Percentiles rank a stretch among this genome's conserved stretches.
These are phyloP conservation scores for Ursus arctos DNA, from an alignment of 2,113 vertebrate genomes.

Conservation along the genomic window DNA sequence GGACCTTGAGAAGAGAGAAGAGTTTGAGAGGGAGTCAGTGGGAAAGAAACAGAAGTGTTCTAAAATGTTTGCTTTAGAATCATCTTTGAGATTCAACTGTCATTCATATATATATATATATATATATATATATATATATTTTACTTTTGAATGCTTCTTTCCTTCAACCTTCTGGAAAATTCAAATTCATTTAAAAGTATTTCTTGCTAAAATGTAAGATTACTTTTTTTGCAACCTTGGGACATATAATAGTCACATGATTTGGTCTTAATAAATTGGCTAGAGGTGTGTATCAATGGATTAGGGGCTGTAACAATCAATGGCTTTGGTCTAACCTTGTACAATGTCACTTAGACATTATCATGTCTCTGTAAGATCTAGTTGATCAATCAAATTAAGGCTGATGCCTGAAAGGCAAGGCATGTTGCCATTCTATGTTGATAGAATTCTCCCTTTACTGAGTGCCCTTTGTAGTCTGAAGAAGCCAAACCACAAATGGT, in stretches of 20 bases:
- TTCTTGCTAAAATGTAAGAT: constrained; percentile 29
- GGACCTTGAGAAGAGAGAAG: background rate
- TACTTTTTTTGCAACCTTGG: background rate
- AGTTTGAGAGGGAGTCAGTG: background rate
- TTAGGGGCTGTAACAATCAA: constrained; percentile 33
- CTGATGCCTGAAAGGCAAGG: constrained; percentile 29
- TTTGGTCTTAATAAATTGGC: constrained; percentile 20
- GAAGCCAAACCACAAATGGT: background rate
- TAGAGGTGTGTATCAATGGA: background rate
- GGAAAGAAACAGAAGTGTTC: background rate
- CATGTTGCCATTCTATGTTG: background rate
- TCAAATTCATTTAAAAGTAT: background rate
- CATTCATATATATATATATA: background rate
- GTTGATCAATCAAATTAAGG: constrained; percentile 40
- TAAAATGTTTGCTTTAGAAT: background rate
- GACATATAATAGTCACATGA: background rate
- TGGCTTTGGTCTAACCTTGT: constrained; percentile 40
- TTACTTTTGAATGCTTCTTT: constrained; percentile 10
- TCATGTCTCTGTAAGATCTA: background rate
- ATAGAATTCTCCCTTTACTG: background rate
- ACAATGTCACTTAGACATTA: constrained; percentile 29
- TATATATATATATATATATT: background rate
- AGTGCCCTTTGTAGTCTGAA: background rate
- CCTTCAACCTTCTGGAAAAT: constrained; percentile 33
- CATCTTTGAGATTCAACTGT: background rate